These are phyloP conservation scores for Phalloptychus januarius DNA, from an alignment of 2,797 vertebrate genomes.

Conservation along the genomic window DNA sequence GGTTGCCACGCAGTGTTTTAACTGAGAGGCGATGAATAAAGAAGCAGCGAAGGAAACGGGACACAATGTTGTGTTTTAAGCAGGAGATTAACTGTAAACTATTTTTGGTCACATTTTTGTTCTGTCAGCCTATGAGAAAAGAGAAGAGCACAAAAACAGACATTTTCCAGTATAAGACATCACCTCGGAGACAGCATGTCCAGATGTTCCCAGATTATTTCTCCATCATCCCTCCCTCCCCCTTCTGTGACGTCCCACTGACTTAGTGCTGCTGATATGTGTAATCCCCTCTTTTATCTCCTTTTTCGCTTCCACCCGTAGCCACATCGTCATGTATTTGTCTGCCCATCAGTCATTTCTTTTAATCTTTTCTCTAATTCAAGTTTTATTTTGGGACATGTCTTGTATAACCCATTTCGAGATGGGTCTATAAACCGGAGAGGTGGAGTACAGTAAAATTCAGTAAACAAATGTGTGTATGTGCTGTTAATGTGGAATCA, in stretches of 20 bases:
- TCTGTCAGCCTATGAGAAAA: neutral
- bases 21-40: neutral
- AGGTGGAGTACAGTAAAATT: slow-evolving; percentile 17
- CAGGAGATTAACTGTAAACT: neutral
- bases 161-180: slow-evolving; percentile 31
- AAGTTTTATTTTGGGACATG: slow-evolving; percentile 57
- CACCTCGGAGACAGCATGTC: slow-evolving; percentile 33
- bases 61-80: neutral
- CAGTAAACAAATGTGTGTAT: slow-evolving; percentile 44
- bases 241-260: slow-evolving; percentile 61
- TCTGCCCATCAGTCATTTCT: slow-evolving; percentile 39
- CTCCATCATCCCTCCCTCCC: slow-evolving; percentile 40
- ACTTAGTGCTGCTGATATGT: slow-evolving; percentile 60
- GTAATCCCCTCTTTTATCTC: slow-evolving; percentile 67
- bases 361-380: slow-evolving; percentile 59
- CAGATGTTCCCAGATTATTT: slow-evolving; percentile 75
- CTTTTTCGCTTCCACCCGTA: slow-evolving; percentile 5
- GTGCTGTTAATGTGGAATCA: slow-evolving; percentile 36
- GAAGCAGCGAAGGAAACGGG: neutral
- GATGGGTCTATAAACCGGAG: slow-evolving; percentile 34
- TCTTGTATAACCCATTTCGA: slow-evolving; percentile 30
- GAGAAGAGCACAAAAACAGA: slow-evolving; percentile 11
- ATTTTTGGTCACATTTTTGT: slow-evolving; percentile 8
- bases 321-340: slow-evolving; percentile 55
- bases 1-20: neutral